Conservation (phyloP, 2,797 vertebrate species). For the Euthynnus affinis region DNA sequence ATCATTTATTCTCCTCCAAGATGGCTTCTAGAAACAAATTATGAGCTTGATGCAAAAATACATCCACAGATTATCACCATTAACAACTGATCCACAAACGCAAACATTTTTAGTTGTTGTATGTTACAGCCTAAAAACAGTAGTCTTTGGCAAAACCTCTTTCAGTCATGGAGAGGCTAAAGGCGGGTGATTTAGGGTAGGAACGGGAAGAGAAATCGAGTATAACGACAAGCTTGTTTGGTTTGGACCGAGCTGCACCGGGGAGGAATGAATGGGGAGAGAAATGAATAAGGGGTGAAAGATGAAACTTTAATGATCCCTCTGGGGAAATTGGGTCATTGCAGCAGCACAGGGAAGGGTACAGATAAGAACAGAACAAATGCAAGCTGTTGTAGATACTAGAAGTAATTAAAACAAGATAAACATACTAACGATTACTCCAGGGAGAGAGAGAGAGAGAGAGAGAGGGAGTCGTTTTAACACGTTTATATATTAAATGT, state of each 20-base stretch:
- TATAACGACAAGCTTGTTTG: slow-evolving; percentile 74
- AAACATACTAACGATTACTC: slow-evolving; percentile 45
- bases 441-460: not conserved
- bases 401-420: slow-evolving; percentile 61
- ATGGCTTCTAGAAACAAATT: not conserved
- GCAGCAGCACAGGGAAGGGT: slow-evolving; percentile 51
- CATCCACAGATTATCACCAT: not conserved
- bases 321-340: slow-evolving; percentile 77
- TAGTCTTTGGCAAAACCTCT: slow-evolving; percentile 46
- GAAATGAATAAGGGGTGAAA: slow-evolving; percentile 80
- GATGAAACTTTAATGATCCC: slow-evolving; percentile 84
- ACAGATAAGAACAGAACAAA: slow-evolving; percentile 65
- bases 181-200: slow-evolving; percentile 62
- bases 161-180: slow-evolving; percentile 44
- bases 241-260: slow-evolving; percentile 70
- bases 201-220: slow-evolving; percentile 58
- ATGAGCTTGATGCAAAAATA: not conserved
- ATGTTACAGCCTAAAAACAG: slow-evolving; percentile 30
- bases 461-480: not conserved
- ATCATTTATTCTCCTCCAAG: not conserved
- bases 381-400: slow-evolving; percentile 52
- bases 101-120: not conserved
- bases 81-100: not conserved
- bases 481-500: not conserved
- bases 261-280: slow-evolving; percentile 70